These are phyloP conservation scores for Drosophila littoralis DNA, from an alignment of 1,140 invertebrate genomes.

Conservation along the genomic window DNA sequence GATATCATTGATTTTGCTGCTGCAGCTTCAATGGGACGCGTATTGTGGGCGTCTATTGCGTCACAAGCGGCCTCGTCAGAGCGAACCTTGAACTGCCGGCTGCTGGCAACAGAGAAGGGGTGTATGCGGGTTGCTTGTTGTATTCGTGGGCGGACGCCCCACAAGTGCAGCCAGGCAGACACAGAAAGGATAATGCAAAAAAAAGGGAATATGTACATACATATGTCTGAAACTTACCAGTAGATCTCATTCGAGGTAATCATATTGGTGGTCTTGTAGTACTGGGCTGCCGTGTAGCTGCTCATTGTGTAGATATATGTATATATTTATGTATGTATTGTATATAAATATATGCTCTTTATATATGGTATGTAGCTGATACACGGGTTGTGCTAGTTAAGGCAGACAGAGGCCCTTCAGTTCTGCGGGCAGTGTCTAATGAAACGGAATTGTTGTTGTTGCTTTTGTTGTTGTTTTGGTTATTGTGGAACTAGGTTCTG, in stretches of 20 bases:
- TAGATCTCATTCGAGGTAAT: constrained; percentile 83
- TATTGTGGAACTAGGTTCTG: constrained; percentile 47
- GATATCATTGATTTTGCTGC: constrained; percentile 42
- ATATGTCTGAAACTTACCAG: constrained; percentile 68
- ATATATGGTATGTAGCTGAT: constrained; percentile 3
- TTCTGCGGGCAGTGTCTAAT: constrained; percentile 56
- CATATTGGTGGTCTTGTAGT: constrained; percentile 83
- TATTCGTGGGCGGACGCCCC: constrained; percentile 27
- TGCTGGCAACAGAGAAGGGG: not conserved
- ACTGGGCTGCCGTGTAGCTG: constrained; percentile 76
- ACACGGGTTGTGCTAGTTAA: constrained; percentile 48
- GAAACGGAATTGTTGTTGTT: constrained; percentile 72
- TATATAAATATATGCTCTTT: not conserved
- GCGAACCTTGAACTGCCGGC: constrained; percentile 44
- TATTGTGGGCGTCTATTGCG: constrained; percentile 37
- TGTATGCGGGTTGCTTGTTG: not conserved
- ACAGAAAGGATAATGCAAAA: constrained; percentile 34
- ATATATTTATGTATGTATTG: constrained; percentile 18
- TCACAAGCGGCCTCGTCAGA: constrained; percentile 45
- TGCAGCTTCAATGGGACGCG: constrained; percentile 32
- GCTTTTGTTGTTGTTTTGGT: constrained; percentile 37
- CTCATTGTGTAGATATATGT: constrained; percentile 57
- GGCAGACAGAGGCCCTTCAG: constrained; percentile 52
- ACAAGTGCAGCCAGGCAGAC: constrained; percentile 36
- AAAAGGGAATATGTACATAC: not conserved